These are phyloP conservation scores for Pterocles orientalis DNA, from an alignment of 2,113 vertebrate genomes.

Conservation along the genomic window DNA sequence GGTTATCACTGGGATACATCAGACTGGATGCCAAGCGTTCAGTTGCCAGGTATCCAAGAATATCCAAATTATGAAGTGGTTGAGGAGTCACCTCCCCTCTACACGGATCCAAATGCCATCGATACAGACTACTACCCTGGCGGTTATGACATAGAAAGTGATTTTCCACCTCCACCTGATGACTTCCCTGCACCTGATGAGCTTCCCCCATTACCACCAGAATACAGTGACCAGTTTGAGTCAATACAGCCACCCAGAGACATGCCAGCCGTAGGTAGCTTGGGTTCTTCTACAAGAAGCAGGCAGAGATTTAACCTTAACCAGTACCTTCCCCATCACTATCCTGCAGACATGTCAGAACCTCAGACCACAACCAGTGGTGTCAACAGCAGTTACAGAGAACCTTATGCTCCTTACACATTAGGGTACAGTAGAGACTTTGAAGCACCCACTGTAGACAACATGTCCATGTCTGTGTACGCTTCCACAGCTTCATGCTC, in stretches of 20 bases:
- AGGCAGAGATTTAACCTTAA: conserved; percentile 90
- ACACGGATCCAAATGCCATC: conserved; percentile 88
- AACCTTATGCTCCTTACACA: conserved; percentile 76
- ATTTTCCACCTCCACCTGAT: conserved; percentile 94
- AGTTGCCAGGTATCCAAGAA: conserved; percentile 97
- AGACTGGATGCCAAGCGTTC: conserved; percentile 98
- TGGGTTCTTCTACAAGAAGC: conserved; percentile 77
- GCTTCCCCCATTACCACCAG: conserved; percentile 87
- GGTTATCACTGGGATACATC: conserved; percentile 99
- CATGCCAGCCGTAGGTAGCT: conserved; percentile 75
- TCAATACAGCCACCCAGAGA: conserved; percentile 84
- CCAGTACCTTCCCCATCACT: conserved; percentile 92
- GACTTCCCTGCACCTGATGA: conserved; percentile 91
- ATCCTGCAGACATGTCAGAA: conserved; percentile 83
- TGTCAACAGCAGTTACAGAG: conserved; percentile 76
- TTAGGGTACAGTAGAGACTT: conserved; percentile 84
- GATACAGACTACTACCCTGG: conserved; percentile 98
- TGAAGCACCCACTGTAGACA: conserved; percentile 85
- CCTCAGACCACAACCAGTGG: conserved; percentile 70
- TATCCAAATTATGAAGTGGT: conserved; percentile 95
- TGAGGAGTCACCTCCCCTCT: conserved; percentile 88
- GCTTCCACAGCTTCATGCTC: conserved; percentile 95
- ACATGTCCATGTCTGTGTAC: conserved; percentile 90
- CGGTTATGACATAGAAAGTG: conserved; percentile 96
- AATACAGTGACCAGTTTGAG: conserved; percentile 87